Percentiles rank a stretch among this genome's conserved stretches.
phyloP scores from a whole-genome alignment of 1,140 invertebrate species.

The Rhyzopertha dominica region DNA sequence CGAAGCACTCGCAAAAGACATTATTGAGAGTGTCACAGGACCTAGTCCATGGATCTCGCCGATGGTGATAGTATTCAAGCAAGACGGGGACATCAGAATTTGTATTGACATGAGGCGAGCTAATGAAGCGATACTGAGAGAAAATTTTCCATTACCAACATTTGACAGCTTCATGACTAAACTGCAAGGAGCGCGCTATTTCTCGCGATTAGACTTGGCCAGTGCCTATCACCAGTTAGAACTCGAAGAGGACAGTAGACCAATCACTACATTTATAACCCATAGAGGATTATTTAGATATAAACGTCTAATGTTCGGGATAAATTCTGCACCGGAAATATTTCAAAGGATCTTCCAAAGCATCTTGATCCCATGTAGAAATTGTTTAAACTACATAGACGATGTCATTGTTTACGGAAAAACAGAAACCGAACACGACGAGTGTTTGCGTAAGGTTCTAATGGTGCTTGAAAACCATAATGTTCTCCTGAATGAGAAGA shows the following conservation, averaged over 20 bases:
- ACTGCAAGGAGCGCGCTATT: slow-evolving; percentile 17
- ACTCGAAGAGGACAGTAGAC: slow-evolving; percentile 23
- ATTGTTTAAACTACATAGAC: slow-evolving; percentile 19
- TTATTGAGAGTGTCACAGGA: slow-evolving; percentile 26
- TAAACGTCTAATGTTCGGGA: slow-evolving; percentile 37
- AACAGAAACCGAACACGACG: slow-evolving; percentile 16
- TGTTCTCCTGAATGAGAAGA: too few species aligned
- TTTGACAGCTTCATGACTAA: slow-evolving; percentile 29
- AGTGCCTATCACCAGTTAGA: slow-evolving; percentile 17
- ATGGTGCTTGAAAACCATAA: slow-evolving; percentile 16
- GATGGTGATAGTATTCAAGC: slow-evolving; percentile 27
- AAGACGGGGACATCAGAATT: slow-evolving; percentile 29
- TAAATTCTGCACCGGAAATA: slow-evolving; percentile 20
- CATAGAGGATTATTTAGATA: slow-evolving; percentile 39
- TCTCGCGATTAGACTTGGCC: slow-evolving; percentile 20
- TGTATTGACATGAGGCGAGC: slow-evolving; percentile 35
- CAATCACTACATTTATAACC: slow-evolving; percentile 43
- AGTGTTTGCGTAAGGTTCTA: slow-evolving; percentile 8
- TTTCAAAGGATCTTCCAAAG: slow-evolving; percentile 18
- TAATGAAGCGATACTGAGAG: slow-evolving; percentile 32
- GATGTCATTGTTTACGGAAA: slow-evolving; percentile 18
- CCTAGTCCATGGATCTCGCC: slow-evolving; percentile 33
- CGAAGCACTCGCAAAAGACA: slow-evolving; percentile 22
- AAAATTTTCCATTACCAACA: slow-evolving; percentile 30
- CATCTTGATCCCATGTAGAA: slow-evolving; percentile 6